These are phyloP conservation scores for Novumbra hubbsi DNA, from an alignment of 2,797 vertebrate genomes.

Conservation along the genomic window DNA sequence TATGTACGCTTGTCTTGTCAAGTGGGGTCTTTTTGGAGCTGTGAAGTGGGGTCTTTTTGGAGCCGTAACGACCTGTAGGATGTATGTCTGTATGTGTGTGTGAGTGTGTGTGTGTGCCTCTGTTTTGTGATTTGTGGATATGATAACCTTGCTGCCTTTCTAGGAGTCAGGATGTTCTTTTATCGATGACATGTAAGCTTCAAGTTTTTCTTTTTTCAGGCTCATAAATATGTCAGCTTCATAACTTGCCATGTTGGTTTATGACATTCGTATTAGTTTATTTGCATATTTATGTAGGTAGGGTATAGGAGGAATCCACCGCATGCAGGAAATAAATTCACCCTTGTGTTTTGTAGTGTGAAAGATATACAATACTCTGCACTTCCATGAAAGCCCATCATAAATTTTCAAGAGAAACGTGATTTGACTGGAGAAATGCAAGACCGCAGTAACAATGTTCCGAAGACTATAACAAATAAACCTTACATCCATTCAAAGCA, in stretches of 20 bases:
- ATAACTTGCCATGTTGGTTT: slow-evolving; percentile 49
- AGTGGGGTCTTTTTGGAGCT: too few relatives aligned
- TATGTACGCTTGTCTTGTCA: too few relatives aligned
- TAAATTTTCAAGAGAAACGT: slow-evolving; percentile 50
- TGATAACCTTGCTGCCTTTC: slow-evolving; percentile 24
- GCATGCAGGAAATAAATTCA: slow-evolving; percentile 28
- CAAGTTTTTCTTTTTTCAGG: neutral
- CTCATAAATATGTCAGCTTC: slow-evolving; percentile 40
- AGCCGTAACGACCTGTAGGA: too few relatives aligned
- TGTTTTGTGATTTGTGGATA: slow-evolving; percentile 9
- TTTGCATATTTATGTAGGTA: slow-evolving; percentile 61
- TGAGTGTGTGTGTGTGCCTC: neutral
- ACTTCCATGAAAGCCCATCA: slow-evolving; percentile 44
- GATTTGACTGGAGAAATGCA: slow-evolving; percentile 39
- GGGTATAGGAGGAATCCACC: slow-evolving; percentile 4
- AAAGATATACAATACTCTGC: slow-evolving; percentile 55
- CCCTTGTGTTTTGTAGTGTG: slow-evolving; percentile 45
- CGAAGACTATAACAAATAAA: slow-evolving; percentile 46
- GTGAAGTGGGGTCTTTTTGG: too few relatives aligned
- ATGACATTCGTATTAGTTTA: slow-evolving; percentile 52
- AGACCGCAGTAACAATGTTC: slow-evolving; percentile 21
- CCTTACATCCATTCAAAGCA: slow-evolving; percentile 50
- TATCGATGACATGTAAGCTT: slow-evolving; percentile 44
- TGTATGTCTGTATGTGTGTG: neutral
- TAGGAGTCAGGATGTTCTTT: slow-evolving; percentile 14